Conservation (phyloP, 1,140 invertebrate species). For the Phocides pigmalion region DNA sequence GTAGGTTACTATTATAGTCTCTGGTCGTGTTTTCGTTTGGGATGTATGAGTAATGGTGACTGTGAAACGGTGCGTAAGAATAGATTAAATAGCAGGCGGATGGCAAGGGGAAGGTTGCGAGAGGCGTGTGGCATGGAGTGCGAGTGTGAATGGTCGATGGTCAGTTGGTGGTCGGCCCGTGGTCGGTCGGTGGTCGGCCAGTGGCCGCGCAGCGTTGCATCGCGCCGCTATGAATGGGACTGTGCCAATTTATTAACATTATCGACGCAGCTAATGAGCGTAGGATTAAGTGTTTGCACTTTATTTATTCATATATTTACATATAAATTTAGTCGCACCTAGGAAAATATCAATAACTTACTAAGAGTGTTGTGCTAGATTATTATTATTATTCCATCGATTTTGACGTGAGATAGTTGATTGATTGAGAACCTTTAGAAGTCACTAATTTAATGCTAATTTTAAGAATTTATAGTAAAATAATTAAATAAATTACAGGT, state of each 20-base stretch:
- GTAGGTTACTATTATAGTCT: slow-evolving; percentile 62
- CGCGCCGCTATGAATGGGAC: slow-evolving; percentile 66
- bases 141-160: slow-evolving; percentile 34
- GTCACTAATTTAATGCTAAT: slow-evolving; percentile 81
- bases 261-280: slow-evolving; percentile 70
- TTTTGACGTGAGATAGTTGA: slow-evolving; percentile 75
- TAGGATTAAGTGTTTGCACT: slow-evolving; percentile 81
- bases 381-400: slow-evolving; percentile 63
- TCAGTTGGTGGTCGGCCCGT: not conserved
- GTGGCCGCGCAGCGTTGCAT: not conserved
- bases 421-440: slow-evolving; percentile 60
- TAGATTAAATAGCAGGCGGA: slow-evolving; percentile 25
- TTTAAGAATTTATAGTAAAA: slow-evolving; percentile 82
- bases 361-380: slow-evolving; percentile 83
- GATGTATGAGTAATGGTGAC: slow-evolving; percentile 31
- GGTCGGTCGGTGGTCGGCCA: slow-evolving; percentile 2
- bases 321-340: slow-evolving; percentile 82
- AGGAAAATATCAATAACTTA: slow-evolving; percentile 83
- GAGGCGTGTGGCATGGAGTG: slow-evolving; percentile 30
- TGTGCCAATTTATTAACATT: slow-evolving; percentile 79
- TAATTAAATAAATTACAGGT: slow-evolving; percentile 69
- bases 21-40: slow-evolving; percentile 45
- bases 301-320: slow-evolving; percentile 82
- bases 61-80: slow-evolving; percentile 33
- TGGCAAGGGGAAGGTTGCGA: slow-evolving; percentile 25